Evolutionary conservation across 35 echinoderm and acorn worm genomes (phyloP).

Genomic region (Heliocidaris tuberculata): DNA sequence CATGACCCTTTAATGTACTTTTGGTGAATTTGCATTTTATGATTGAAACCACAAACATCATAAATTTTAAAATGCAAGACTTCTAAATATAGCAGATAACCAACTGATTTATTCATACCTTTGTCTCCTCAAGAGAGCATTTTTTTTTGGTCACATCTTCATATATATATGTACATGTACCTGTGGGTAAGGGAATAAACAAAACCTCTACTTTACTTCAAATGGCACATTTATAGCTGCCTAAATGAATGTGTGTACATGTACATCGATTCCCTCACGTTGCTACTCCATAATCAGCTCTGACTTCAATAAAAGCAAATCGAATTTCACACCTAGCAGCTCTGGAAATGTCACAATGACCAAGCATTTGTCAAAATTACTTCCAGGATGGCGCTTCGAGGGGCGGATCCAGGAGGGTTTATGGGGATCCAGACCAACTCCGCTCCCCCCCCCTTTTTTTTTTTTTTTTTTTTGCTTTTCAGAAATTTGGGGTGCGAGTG

Average conservation of each 20-base stretch:
- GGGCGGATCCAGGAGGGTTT: neutral
- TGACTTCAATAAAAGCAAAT: neutral
- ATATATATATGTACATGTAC: no score
- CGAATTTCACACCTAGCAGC: neutral
- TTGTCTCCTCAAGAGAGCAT: no score
- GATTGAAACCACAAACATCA: neutral
- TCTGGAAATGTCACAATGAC: neutral
- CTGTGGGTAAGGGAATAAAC: no score
- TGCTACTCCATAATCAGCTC: neutral
- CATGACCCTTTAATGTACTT: neutral
- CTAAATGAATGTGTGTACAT: neutral
- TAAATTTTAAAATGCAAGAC: neutral
- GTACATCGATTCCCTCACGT: neutral
- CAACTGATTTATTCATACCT: neutral
- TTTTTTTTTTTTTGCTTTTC: no score
- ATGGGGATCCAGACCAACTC: no score
- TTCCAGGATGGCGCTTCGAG: neutral
- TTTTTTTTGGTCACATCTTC: no score
- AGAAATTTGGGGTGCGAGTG: no score
- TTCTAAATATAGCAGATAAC: neutral
- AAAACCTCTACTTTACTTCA: no score
- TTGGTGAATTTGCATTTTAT: neutral
- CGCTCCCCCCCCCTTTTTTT: no score
- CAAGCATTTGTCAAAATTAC: neutral
- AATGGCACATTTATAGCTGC: no score